Evolutionary conservation across 2,888 invertebrate species (phyloP).

Genomic region (Ennomos erosarius): DNA sequence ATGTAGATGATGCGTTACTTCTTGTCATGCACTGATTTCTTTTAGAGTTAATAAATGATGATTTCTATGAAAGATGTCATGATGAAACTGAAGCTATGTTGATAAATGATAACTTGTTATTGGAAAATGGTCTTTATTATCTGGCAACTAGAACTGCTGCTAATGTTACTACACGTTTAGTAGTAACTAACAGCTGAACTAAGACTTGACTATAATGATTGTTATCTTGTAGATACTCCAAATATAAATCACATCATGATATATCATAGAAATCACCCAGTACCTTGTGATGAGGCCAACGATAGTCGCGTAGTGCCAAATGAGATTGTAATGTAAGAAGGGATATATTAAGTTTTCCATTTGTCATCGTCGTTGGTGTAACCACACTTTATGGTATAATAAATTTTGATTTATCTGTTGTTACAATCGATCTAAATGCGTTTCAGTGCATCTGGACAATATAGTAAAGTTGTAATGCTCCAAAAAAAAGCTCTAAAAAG

Average conservation of each 20-base stretch:
- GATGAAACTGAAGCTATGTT: background rate
- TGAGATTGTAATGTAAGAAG: slow-evolving; percentile 47
- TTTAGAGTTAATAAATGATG: slow-evolving; percentile 47
- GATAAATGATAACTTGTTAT: background rate
- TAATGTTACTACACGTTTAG: too few species aligned
- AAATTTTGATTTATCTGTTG: background rate
- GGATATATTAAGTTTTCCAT: slow-evolving; percentile 26
- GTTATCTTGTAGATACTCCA: too few species aligned
- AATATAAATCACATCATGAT: slow-evolving; percentile 11
- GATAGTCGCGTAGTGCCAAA: slow-evolving; percentile 79
- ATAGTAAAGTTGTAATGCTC: too few species aligned
- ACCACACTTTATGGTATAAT: slow-evolving; percentile 4
- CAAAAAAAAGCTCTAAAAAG: too few species aligned
- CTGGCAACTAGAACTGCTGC: too few species aligned
- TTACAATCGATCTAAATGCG: background rate
- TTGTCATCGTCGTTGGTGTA: slow-evolving; percentile 16
- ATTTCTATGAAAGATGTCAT: slow-evolving; percentile 8
- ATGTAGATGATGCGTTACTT: slow-evolving; percentile 55
- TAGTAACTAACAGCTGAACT: too few species aligned
- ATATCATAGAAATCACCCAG: slow-evolving; percentile 15
- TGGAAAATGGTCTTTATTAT: too few species aligned
- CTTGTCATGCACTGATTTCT: slow-evolving; percentile 64
- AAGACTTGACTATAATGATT: too few species aligned
- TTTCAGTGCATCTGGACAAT: too few species aligned
- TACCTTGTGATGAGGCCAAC: slow-evolving; percentile 51